Percentiles rank a stretch among this genome's conserved stretches.
Evolutionary conservation across 1,140 invertebrate species (phyloP).

Genomic region (Cyclargus thomasi): DNA sequence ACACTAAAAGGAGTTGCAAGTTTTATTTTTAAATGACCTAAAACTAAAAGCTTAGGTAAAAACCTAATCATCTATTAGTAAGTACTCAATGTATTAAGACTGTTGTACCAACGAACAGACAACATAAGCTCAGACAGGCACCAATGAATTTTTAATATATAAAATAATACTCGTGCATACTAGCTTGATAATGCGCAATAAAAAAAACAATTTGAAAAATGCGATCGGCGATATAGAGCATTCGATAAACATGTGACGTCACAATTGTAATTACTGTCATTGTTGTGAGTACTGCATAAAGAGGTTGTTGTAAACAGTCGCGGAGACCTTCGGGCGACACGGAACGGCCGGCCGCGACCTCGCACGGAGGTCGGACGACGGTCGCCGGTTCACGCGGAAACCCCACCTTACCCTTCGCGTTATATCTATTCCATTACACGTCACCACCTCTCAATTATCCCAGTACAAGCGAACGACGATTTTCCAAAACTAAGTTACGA

Average conservation of each 20-base stretch:
- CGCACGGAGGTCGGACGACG: constrained; percentile 34
- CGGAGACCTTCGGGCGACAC: constrained; percentile 53
- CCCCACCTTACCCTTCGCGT: constrained; percentile 39
- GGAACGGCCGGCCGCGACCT: constrained; percentile 52
- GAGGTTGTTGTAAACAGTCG: constrained; percentile 36
- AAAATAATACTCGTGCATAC: too few species aligned
- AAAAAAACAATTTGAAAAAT: neutral
- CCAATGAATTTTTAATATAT: too few species aligned
- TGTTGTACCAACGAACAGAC: too few species aligned
- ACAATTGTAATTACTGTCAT: constrained; percentile 4
- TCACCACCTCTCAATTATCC: neutral
- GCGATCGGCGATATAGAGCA: too few species aligned
- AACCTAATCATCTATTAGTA: too few species aligned
- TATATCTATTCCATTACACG: neutral
- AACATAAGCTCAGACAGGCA: too few species aligned
- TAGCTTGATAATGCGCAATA: neutral
- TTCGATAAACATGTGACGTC: neutral
- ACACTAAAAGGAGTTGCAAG: too few species aligned
- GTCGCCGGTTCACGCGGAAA: constrained; percentile 35
- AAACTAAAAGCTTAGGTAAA: too few species aligned
- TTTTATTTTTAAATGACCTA: too few species aligned
- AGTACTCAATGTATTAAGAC: too few species aligned
- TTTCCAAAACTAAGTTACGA: neutral
- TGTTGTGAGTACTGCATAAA: constrained; percentile 11
- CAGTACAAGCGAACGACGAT: neutral